phyloP scores from a whole-genome alignment of 23 tunicate genomes.

The Pegea sp. region DNA sequence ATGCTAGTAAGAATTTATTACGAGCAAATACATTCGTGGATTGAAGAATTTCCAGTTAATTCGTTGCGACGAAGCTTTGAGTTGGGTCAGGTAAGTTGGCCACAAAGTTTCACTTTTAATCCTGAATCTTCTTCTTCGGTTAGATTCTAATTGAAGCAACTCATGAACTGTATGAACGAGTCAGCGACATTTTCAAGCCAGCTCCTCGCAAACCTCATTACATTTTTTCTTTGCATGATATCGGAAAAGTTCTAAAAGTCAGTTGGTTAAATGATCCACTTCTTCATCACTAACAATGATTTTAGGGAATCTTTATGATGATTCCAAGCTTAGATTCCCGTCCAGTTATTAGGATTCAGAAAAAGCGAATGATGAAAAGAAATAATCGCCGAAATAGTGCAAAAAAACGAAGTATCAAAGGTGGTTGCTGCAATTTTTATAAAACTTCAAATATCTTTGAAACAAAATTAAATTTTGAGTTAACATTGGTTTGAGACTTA shows the following conservation, averaged over 20 bases:
- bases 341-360: background rate
- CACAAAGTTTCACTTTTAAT: background rate
- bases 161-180: conserved; percentile 29
- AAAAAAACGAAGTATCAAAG: no score
- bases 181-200: conserved; percentile 24
- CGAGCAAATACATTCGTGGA: conserved; percentile 61
- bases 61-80: conserved; percentile 70
- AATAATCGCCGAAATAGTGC: background rate
- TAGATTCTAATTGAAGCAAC: conserved; percentile 79
- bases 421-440: no score
- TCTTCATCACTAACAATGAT: background rate
- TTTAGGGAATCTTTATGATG: background rate
- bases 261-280: background rate
- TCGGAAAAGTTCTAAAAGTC: conserved; percentile 51
- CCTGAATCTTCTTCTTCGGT: background rate
- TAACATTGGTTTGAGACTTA: no score
- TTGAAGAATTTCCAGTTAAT: conserved; percentile 78
- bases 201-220: conserved; percentile 60
- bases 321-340: background rate
- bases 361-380: background rate
- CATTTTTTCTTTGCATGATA: conserved; percentile 73
- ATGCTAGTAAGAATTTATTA: conserved; percentile 62
- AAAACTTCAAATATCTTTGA: no score
- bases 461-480: no score
- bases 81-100: conserved; percentile 38